Percentiles rank a stretch among this genome's conserved stretches.
Evolutionary conservation across 2,797 vertebrate species (phyloP).

Genomic region (Pseudochirops corinnae): DNA sequence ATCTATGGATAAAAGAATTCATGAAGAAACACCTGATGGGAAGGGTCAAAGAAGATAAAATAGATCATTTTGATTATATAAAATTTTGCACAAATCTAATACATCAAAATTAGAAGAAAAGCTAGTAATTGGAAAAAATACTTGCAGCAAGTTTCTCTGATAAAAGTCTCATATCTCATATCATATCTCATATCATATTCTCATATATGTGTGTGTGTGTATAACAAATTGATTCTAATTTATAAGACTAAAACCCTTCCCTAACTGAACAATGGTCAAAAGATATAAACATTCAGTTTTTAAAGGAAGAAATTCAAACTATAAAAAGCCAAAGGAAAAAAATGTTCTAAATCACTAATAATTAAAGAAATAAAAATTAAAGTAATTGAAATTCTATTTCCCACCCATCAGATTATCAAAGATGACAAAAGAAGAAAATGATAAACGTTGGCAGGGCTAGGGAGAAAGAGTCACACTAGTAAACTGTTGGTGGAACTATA

Average conservation of each 20-base stretch:
- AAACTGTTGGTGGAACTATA: neutral
- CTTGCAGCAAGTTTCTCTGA: neutral
- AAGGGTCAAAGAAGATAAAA: neutral
- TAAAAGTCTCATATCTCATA: neutral
- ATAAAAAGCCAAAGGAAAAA: neutral
- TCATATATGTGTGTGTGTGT: neutral
- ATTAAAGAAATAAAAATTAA: neutral
- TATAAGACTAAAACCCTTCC: neutral
- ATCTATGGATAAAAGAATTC: neutral
- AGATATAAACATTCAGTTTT: neutral
- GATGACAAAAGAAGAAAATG: neutral
- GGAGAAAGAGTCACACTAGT: neutral
- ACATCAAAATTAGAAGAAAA: neutral
- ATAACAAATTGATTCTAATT: neutral
- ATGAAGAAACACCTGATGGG: neutral
- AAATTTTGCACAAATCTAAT: neutral
- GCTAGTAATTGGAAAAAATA: neutral
- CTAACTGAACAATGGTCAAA: neutral
- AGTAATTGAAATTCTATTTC: neutral
- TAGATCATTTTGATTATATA: neutral
- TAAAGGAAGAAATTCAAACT: neutral
- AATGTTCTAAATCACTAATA: neutral
- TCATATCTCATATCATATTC: too few relatives aligned
- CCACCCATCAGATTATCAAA: neutral
- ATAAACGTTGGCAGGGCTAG: neutral